Percentiles rank a stretch among this genome's conserved stretches.
phyloP scores from a whole-genome alignment of 1,140 invertebrate genomes.

The Nomia melanderi region DNA sequence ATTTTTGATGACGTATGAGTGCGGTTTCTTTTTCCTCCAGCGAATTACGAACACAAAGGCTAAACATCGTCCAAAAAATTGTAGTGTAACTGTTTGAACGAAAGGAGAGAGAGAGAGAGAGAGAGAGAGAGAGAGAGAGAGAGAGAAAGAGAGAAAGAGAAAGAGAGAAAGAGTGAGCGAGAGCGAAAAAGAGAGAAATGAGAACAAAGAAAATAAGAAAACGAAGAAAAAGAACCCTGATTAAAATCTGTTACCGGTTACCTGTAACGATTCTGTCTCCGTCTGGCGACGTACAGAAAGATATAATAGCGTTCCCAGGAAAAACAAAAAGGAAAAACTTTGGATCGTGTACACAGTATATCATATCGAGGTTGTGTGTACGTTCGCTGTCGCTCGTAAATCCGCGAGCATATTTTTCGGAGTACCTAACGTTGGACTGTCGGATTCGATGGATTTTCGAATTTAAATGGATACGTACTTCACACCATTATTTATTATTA shows the following conservation, averaged over 20 bases:
- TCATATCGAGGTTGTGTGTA: not conserved
- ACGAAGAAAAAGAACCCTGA: not conserved
- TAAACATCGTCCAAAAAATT: slow-evolving; percentile 34
- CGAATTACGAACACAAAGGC: slow-evolving; percentile 17
- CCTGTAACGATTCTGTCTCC: not conserved
- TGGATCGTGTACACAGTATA: not conserved
- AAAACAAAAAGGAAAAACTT: too few relatives aligned
- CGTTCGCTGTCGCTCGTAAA: not conserved
- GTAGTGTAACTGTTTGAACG: slow-evolving; percentile 21
- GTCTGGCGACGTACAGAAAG: not conserved
- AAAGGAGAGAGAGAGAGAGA: not conserved
- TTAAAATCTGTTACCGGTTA: not conserved
- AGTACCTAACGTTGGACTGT: not conserved
- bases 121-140: not conserved
- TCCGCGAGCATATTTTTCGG: not conserved
- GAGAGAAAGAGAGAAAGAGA: not conserved
- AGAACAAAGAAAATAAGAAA: not conserved
- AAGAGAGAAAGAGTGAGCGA: not conserved
- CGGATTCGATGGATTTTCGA: not conserved
- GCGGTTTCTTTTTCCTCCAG: slow-evolving; percentile 20
- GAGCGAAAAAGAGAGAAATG: not conserved
- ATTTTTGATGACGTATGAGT: slow-evolving; percentile 50
- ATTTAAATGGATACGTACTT: not conserved
- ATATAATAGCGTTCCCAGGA: not conserved
- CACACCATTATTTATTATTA: not conserved